phyloP scores from a whole-genome alignment of 2,113 vertebrate species.

The Rhagologus leucostigma region DNA sequence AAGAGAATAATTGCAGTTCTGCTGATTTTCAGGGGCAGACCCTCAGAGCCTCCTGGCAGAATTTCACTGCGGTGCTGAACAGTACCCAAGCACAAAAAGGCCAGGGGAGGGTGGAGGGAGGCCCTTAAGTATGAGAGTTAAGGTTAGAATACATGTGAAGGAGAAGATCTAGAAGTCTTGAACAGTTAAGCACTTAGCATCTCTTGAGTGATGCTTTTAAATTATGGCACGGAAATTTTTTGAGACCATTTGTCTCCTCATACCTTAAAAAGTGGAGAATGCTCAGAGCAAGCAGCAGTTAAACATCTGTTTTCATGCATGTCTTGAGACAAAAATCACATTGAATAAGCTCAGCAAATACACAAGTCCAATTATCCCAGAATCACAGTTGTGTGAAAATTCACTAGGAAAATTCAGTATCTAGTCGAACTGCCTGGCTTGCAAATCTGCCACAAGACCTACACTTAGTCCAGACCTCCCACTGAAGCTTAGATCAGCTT shows the following conservation, averaged over 20 bases:
- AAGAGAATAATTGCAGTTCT: not conserved
- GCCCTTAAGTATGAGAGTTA: not conserved
- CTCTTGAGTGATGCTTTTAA: not conserved
- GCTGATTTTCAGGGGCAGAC: not conserved
- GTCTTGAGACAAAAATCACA: not conserved
- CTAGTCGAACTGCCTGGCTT: not conserved
- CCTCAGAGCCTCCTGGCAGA: not conserved
- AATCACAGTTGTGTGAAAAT: not conserved
- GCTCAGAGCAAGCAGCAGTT: not conserved
- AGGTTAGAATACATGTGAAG: not conserved
- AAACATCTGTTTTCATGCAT: not conserved
- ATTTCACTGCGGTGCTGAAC: not conserved
- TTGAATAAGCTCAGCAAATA: not conserved
- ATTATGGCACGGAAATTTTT: not conserved
- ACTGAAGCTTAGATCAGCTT: not conserved
- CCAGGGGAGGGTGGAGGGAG: rapidly evolving
- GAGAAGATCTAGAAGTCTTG: not conserved
- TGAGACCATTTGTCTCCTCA: not conserved
- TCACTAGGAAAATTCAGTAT: not conserved
- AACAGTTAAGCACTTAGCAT: not conserved
- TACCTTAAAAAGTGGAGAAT: not conserved
- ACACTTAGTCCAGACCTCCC: not conserved
- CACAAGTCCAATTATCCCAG: not conserved
- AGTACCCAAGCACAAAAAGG: not conserved
- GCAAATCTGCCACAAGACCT: not conserved